phyloP scores from a whole-genome alignment of 2,888 invertebrate genomes.

The Eristalis pertinax region DNA sequence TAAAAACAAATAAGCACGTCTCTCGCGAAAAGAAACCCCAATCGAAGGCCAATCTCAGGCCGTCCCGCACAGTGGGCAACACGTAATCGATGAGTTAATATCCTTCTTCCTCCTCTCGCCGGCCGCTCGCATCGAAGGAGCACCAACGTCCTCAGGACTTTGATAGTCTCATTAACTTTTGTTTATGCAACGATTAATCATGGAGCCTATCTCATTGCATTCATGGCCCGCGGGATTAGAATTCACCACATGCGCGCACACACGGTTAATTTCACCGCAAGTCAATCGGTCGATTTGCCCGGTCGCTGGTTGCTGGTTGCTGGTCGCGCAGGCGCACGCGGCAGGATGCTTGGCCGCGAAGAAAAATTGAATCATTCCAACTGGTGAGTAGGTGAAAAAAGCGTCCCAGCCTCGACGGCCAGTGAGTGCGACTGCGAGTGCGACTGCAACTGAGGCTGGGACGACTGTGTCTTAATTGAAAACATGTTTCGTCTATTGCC shows the following conservation, averaged over 20 bases:
- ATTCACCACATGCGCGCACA: slow-evolving; percentile 44
- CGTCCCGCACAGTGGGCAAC: slow-evolving; percentile 65
- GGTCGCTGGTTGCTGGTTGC: not conserved
- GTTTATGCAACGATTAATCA: slow-evolving; percentile 72
- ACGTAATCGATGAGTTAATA: slow-evolving; percentile 71
- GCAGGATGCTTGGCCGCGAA: slow-evolving; percentile 22
- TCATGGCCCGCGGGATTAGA: slow-evolving; percentile 65
- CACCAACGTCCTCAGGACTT: slow-evolving; percentile 48
- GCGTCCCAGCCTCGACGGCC: not conserved
- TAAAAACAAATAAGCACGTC: slow-evolving; percentile 65
- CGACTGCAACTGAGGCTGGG: not conserved
- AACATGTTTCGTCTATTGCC: slow-evolving; percentile 61
- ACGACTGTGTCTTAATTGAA: slow-evolving; percentile 53
- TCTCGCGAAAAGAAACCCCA: slow-evolving; percentile 52
- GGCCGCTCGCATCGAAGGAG: not conserved
- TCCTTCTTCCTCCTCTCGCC: slow-evolving; percentile 45
- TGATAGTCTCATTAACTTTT: slow-evolving; percentile 72
- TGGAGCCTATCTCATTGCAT: slow-evolving; percentile 62
- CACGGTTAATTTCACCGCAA: slow-evolving; percentile 13
- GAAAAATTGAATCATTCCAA: slow-evolving; percentile 66
- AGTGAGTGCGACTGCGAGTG: not conserved
- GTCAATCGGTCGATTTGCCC: slow-evolving; percentile 38
- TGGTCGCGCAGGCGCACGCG: slow-evolving; percentile 30
- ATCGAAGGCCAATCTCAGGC: slow-evolving; percentile 55
- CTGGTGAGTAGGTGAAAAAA: slow-evolving; percentile 53